These are phyloP conservation scores for Siphamia tubifer DNA, from an alignment of 2,113 vertebrate genomes.

Conservation along the genomic window DNA sequence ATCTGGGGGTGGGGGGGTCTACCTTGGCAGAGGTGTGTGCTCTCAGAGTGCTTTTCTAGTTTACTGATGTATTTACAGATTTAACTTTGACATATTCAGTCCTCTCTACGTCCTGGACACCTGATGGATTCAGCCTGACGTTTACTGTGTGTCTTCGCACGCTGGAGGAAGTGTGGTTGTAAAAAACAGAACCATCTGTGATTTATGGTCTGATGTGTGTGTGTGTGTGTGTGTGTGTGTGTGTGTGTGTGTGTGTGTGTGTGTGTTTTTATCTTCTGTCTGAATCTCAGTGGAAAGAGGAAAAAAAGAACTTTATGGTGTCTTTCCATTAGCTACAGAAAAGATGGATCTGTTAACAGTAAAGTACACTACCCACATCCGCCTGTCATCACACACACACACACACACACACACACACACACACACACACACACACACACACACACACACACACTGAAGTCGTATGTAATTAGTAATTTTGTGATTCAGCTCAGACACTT, in stretches of 20 bases:
- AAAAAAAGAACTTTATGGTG: conserved; percentile 17
- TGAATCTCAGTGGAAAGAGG: conserved; percentile 39
- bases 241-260: background rate
- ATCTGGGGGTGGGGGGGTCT: no score
- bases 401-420: no score
- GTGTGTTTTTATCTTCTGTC: background rate
- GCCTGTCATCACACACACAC: conserved; percentile 22
- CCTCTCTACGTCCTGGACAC: no score
- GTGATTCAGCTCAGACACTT: background rate
- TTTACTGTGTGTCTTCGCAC: conserved; percentile 31
- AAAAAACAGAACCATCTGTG: conserved; percentile 4
- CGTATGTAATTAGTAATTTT: conserved; percentile 1
- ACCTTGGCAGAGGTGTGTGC: no score
- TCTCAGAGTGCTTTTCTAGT: no score
- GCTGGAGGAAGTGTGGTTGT: conserved; percentile 11
- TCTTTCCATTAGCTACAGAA: conserved; percentile 35
- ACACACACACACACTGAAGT: no score
- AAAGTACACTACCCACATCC: conserved; percentile 22
- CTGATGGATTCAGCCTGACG: conserved; percentile 45
- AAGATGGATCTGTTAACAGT: conserved; percentile 31
- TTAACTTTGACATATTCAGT: no score
- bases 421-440: no score
- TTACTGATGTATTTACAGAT: no score
- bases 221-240: background rate
- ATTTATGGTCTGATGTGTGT: conserved; percentile 39